These are phyloP conservation scores for Anniella stebbinsi DNA, from an alignment of 2,797 vertebrate species.

Conservation along the genomic window DNA sequence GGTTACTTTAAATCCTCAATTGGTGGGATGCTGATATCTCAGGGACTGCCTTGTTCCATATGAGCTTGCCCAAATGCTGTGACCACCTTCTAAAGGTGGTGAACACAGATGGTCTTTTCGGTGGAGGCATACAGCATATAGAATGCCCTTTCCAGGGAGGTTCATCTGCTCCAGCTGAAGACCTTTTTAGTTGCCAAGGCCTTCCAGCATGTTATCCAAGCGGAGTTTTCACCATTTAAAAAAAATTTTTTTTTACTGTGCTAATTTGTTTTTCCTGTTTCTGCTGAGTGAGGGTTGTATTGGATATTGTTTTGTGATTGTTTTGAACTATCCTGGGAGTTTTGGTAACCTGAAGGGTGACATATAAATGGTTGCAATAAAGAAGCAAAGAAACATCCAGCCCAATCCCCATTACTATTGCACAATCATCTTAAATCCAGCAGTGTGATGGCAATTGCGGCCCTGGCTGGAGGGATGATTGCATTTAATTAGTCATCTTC, in stretches of 20 bases:
- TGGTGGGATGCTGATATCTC: too few species aligned
- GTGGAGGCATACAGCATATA: background rate
- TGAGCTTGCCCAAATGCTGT: background rate
- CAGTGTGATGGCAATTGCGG: background rate
- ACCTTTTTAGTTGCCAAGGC: too few species aligned
- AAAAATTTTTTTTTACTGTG: background rate
- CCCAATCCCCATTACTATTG: background rate
- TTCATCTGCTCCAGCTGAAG: too few species aligned
- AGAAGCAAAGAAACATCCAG: background rate
- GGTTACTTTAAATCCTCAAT: background rate
- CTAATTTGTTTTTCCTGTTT: background rate
- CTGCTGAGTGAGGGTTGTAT: too few species aligned
- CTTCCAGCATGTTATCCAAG: background rate
- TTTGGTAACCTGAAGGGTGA: background rate
- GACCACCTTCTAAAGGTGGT: too few species aligned
- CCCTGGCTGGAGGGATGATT: slow-evolving; percentile 1
- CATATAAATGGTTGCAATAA: background rate
- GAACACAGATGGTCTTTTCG: background rate
- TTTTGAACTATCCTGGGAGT: background rate
- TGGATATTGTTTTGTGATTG: too few species aligned
- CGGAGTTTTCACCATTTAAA: background rate
- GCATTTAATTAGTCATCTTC: background rate
- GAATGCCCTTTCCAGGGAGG: too few species aligned
- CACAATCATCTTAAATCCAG: background rate
- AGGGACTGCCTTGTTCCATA: background rate